Conservation (phyloP, 2,113 vertebrate genomes). For the Scopus umbretta region DNA sequence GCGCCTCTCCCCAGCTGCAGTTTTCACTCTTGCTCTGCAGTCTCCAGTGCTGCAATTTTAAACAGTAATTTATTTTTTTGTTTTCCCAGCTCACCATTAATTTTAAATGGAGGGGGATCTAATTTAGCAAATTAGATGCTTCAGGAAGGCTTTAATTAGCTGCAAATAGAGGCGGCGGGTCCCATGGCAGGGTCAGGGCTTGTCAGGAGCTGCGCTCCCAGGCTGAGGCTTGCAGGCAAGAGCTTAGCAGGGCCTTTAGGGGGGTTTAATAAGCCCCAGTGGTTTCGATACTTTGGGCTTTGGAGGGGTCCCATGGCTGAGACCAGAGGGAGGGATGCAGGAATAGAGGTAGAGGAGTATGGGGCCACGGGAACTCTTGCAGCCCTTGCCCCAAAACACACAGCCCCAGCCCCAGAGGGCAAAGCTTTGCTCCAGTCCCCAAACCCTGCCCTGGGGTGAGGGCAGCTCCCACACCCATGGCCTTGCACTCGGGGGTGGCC, state of each 20-base stretch:
- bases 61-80: background rate
- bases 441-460: background rate
- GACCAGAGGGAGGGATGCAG: background rate
- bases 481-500: background rate
- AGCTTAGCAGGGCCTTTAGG: background rate
- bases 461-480: background rate
- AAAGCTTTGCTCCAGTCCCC: background rate
- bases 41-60: background rate
- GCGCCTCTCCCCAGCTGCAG: background rate
- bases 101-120: background rate
- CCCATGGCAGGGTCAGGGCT: fast-evolving
- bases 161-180: background rate
- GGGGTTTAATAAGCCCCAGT: background rate
- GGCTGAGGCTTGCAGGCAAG: background rate
- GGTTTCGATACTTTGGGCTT: background rate
- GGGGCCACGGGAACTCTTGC: background rate
- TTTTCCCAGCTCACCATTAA: background rate
- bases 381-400: background rate
- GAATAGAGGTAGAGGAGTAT: background rate
- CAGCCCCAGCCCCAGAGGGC: fast-evolving
- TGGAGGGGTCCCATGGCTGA: background rate
- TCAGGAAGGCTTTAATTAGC: constrained; percentile 6
- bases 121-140: constrained; percentile 21
- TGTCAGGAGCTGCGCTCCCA: background rate
- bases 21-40: background rate